A percentile compares a stretch with the other conserved stretches of the same genome.
These are phyloP conservation scores for Onychomys leucogaster DNA, from an alignment of 2,797 vertebrate genomes.

Conservation along the genomic window DNA sequence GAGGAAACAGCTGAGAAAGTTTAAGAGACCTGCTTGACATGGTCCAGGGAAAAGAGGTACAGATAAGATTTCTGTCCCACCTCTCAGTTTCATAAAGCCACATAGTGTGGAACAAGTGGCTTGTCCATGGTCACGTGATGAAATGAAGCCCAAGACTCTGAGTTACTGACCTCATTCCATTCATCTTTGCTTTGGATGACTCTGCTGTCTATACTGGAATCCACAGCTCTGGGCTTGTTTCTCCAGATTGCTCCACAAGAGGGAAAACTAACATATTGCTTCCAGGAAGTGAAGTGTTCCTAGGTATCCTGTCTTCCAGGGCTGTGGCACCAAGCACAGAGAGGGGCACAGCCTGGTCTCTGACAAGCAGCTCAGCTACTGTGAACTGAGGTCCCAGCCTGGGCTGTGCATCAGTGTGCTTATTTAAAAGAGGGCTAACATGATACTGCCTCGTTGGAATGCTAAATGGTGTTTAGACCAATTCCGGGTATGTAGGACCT, in stretches of 20 bases:
- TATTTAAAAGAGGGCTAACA: background rate
- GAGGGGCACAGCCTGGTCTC: background rate
- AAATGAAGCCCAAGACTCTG: background rate
- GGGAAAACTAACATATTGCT: background rate
- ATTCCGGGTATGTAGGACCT: background rate
- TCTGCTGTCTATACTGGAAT: background rate
- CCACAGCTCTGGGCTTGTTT: background rate
- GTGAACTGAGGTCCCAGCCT: background rate
- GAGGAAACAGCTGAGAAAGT: background rate
- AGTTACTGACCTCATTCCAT: background rate
- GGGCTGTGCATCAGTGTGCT: background rate
- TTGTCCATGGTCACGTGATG: background rate
- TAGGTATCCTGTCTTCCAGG: too few relatives aligned
- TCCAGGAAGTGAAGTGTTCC: background rate
- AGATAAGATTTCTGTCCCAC: background rate
- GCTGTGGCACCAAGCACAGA: background rate
- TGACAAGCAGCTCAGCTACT: too few relatives aligned
- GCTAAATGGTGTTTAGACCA: background rate
- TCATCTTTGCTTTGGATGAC: background rate
- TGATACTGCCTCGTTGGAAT: background rate
- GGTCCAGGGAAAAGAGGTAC: background rate
- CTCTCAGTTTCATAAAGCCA: background rate
- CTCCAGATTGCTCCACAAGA: too few relatives aligned
- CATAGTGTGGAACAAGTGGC: too few relatives aligned
- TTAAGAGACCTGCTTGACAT: background rate